These are phyloP conservation scores for Anoncus sp. DNA, from an alignment of 2,888 invertebrate genomes.

Conservation along the genomic window DNA sequence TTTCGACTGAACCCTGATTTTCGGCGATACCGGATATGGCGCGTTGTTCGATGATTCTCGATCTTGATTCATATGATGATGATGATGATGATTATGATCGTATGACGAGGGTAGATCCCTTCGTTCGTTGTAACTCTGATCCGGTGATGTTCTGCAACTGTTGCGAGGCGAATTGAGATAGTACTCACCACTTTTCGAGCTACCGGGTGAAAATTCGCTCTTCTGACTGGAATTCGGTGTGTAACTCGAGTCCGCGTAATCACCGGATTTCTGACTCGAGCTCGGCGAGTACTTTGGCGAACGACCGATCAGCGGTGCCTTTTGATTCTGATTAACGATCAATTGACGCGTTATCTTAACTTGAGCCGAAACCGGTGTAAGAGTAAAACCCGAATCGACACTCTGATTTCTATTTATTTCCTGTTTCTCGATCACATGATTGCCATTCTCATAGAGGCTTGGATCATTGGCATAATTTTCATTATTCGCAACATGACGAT, in stretches of 20 bases:
- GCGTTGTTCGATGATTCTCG: constrained; percentile 33
- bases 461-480: constrained; percentile 61
- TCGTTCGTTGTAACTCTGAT: constrained; percentile 62
- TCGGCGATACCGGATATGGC: constrained; percentile 68
- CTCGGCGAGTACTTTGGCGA: constrained; percentile 78
- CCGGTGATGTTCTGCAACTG: constrained; percentile 72
- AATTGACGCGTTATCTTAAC: constrained; percentile 75
- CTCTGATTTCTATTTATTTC: constrained; percentile 68
- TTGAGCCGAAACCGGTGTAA: constrained; percentile 77
- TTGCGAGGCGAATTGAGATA: constrained; percentile 75
- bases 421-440: constrained; percentile 58
- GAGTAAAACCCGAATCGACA: constrained; percentile 69
- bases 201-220: constrained; percentile 79
- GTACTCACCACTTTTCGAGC: constrained; percentile 80
- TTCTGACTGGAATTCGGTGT: constrained; percentile 81
- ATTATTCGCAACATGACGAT: constrained; percentile 49
- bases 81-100: constrained; percentile 21
- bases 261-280: constrained; percentile 79
- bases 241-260: constrained; percentile 79
- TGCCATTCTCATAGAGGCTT: constrained; percentile 67
- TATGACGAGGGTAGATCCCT: constrained; percentile 50
- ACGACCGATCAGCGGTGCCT: constrained; percentile 68
- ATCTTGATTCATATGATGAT: constrained; percentile 25
- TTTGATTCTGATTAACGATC: constrained; percentile 73
- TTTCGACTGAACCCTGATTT: constrained; percentile 65